Evolutionary conservation across 2,113 vertebrate species (phyloP).

Genomic region (Catharus minimus): DNA sequence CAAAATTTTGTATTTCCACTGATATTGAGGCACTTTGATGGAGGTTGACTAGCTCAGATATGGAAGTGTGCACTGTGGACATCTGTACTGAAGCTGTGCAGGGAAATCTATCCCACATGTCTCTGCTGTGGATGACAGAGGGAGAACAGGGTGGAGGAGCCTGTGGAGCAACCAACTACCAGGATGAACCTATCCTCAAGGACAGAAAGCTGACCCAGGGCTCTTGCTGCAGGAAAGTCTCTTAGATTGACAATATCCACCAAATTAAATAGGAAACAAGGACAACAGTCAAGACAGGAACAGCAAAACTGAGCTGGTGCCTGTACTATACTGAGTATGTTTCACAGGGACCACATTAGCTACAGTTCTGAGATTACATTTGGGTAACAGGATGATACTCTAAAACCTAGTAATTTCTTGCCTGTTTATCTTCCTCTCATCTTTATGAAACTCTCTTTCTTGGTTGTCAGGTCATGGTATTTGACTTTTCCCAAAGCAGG

Average conservation of each 20-base stretch:
- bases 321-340: fast-evolving
- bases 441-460: not conserved
- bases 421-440: not conserved
- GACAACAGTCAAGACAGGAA: not conserved
- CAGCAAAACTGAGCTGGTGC: not conserved
- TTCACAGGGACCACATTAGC: not conserved
- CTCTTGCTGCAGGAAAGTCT: not conserved
- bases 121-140: not conserved
- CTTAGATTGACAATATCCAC: not conserved
- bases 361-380: not conserved
- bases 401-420: not conserved
- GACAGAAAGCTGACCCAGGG: not conserved
- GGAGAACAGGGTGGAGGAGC: not conserved
- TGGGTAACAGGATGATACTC: not conserved
- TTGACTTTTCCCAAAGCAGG: not conserved
- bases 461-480: not conserved
- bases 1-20: not conserved
- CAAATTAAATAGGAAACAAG: not conserved
- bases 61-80: not conserved
- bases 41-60: not conserved
- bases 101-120: not conserved
- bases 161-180: not conserved
- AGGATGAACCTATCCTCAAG: not conserved
- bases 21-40: not conserved
- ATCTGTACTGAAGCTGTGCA: not conserved